Evolutionary conservation across 2,113 vertebrate genomes (phyloP).

Genomic region (Bungarus multicinctus): DNA sequence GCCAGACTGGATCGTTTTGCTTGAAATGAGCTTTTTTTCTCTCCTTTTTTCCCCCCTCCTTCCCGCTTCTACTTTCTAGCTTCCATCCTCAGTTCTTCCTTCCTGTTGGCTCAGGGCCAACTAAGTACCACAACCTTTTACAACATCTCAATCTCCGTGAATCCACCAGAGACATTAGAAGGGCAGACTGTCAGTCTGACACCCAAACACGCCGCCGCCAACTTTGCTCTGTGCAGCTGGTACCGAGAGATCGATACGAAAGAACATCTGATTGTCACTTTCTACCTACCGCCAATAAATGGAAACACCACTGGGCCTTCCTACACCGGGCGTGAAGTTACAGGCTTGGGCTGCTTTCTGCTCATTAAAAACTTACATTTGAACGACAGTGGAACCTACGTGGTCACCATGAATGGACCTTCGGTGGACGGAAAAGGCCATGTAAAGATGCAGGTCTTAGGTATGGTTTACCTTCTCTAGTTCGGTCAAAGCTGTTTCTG

Average conservation of each 20-base stretch:
- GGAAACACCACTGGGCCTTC: accelerated
- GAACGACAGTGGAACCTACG: background rate
- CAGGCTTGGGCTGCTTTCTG: background rate
- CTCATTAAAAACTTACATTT: background rate
- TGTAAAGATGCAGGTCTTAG: background rate
- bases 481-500: background rate
- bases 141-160: background rate
- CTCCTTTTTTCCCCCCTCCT: background rate
- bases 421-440: accelerated
- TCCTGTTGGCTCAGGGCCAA: background rate
- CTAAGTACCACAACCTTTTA: accelerated
- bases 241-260: background rate
- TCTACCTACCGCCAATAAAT: accelerated
- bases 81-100: background rate
- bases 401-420: background rate
- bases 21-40: background rate
- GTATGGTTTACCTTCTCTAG: background rate
- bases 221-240: accelerated
- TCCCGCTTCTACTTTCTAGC: background rate
- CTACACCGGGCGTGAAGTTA: background rate
- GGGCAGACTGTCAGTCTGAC: background rate
- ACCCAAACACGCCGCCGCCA: accelerated
- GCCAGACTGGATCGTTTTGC: background rate
- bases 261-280: background rate
- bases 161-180: background rate